Evolutionary conservation across 2,113 vertebrate species (phyloP), one percentile per base, ranked within the genome.

Genomic region (Neoarius graeffei): DNA sequence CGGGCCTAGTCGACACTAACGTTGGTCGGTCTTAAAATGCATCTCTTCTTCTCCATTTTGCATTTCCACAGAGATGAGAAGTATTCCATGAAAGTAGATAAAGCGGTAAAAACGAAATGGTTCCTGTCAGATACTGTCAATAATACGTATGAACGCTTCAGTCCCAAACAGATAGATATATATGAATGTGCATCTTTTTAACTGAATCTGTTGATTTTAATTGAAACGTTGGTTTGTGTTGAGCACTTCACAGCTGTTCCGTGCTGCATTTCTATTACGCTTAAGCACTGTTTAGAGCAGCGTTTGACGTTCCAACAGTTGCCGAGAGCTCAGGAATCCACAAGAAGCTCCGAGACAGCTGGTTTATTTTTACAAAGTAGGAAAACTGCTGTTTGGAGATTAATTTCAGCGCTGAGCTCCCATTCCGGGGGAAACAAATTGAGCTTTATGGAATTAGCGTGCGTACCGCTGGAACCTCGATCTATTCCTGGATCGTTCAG

Each of bases 371-470:
- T 94, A 91, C 93, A 87, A 93, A 92, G 91, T 88, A 93, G 87
- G 91, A 92, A 84, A 94, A 92, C 91, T 83, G 92, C 93, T 92
- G 92, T 91, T 91, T 90, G 90, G 91, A 92, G 94, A 95, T 95
- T 94, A 92, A 94, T 94, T 93, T 92, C 87, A 89, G 88, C 85
- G 88, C 92, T 89, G 88, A 91, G 87, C 88, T 93, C 87, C 87
- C 89, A 91, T 94, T 93, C 92, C 94, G 89, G 80, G 87, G 89
- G 91, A 94, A 94, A 93, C 92, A 94, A 94, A 95, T 94, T 94
- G 90, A 91, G 93, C 90, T 94, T 94, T 91, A 84, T 85, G 69
- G 93, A 95, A 95, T 95, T 94, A 94, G 91, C 89, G 90, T 81
- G 76, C 42, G 48, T 88, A 69, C 83, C 14, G 80, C 86, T 73